Evolutionary conservation across 2,113 vertebrate genomes (phyloP).

Genomic region (Rostratula benghalensis): DNA sequence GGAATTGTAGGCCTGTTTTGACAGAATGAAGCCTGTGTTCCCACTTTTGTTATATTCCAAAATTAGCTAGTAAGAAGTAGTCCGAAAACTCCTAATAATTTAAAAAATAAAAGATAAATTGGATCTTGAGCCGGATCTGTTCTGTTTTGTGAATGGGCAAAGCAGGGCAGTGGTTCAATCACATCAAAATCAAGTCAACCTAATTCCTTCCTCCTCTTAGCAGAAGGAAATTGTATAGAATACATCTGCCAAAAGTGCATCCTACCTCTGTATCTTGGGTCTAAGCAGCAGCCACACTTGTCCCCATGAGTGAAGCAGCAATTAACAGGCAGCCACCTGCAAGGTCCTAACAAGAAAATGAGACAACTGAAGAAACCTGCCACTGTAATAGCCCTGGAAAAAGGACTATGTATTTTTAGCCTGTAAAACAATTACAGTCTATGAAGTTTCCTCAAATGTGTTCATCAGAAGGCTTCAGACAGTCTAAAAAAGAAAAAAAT

Average conservation of each 20-base stretch:
- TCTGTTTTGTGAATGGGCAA: neutral
- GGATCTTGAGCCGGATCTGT: neutral
- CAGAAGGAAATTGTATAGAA: neutral
- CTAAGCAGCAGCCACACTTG: neutral
- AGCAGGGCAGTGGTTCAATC: neutral
- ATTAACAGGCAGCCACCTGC: neutral
- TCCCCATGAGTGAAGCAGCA: neutral
- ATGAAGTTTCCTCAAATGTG: neutral
- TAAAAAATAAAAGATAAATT: neutral
- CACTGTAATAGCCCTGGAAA: neutral
- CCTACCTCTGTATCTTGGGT: neutral
- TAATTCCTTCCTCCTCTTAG: neutral
- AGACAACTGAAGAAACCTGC: neutral
- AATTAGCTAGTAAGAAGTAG: neutral
- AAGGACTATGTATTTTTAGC: neutral
- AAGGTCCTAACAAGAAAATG: neutral
- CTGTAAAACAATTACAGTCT: neutral
- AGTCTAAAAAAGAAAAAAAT: neutral
- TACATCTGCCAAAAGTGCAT: neutral
- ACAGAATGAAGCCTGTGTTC: neutral
- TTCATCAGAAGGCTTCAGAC: neutral
- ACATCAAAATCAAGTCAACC: neutral
- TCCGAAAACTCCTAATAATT: neutral
- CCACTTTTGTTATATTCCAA: neutral
- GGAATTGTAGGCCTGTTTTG: neutral